Percentiles rank a stretch among this genome's conserved stretches.
Evolutionary conservation across 2,113 vertebrate genomes (phyloP).

Genomic region (Neopipo cinnamomea): DNA sequence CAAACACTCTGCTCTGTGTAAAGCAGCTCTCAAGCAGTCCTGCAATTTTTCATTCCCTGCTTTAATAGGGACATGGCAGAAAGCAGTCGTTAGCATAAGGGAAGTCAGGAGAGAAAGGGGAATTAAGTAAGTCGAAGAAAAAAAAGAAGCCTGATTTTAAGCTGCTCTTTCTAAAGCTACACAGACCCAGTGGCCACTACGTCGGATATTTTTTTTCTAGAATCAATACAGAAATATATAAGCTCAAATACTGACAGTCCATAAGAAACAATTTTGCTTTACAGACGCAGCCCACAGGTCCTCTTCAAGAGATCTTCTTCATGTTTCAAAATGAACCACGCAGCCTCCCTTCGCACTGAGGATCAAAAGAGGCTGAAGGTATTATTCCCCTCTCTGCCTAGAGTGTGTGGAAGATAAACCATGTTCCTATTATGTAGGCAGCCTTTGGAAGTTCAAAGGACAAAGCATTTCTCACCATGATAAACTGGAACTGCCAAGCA

Average conservation of each 20-base stretch:
- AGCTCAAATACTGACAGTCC: background rate
- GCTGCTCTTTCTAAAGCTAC: background rate
- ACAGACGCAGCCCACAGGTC: background rate
- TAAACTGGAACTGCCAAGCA: constrained; percentile 31
- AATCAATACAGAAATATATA: background rate
- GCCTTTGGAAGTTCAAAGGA: constrained; percentile 55
- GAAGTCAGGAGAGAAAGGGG: background rate
- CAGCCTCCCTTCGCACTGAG: background rate
- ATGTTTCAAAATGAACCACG: background rate
- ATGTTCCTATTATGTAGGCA: background rate
- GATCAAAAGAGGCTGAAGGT: constrained; percentile 28
- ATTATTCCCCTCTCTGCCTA: background rate
- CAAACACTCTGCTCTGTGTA: background rate
- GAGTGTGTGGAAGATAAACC: constrained; percentile 1
- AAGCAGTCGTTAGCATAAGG: background rate
- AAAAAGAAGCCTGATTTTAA: background rate
- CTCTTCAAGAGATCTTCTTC: background rate
- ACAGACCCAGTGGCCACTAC: background rate
- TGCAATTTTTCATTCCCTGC: background rate
- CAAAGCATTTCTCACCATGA: constrained; percentile 17
- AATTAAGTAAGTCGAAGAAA: background rate
- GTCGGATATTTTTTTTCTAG: background rate
- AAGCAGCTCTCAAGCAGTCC: background rate
- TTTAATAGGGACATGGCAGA: background rate
- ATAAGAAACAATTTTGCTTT: background rate